These are phyloP conservation scores for Aphidius ervi DNA, from an alignment of 1,140 invertebrate genomes.

Conservation along the genomic window DNA sequence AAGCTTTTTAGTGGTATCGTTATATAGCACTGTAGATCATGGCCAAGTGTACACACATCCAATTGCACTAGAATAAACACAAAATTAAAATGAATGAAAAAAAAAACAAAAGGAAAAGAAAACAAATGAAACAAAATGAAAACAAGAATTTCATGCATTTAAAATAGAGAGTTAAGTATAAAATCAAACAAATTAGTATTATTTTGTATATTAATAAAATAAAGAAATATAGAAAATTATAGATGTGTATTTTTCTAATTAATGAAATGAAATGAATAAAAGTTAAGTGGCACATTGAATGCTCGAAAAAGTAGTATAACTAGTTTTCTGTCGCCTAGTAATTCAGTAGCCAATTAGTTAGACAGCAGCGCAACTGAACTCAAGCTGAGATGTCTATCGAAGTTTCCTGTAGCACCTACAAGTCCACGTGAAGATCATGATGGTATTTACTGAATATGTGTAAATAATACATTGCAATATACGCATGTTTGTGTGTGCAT, in stretches of 20 bases:
- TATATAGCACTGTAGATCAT: slow-evolving; percentile 48
- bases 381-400: slow-evolving; percentile 41
- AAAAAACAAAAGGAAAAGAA: not conserved
- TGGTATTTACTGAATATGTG: slow-evolving; percentile 1
- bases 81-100: not conserved
- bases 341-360: slow-evolving; percentile 49
- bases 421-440: slow-evolving; percentile 10
- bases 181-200: no score
- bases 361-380: slow-evolving; percentile 33
- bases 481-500: no score
- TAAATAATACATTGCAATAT: no score
- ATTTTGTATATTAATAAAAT: no score
- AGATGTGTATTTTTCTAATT: no score
- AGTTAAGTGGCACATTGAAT: no score
- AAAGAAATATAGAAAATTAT: no score
- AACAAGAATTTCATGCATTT: slow-evolving; percentile 17
- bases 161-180: no score
- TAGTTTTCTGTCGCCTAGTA: slow-evolving; percentile 39
- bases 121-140: slow-evolving; percentile 11
- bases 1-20: slow-evolving; percentile 49
- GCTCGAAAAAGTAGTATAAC: no score
- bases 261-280: no score
- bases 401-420: slow-evolving; percentile 32
- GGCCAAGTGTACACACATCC: slow-evolving; percentile 16
- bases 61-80: not conserved